These are phyloP conservation scores for Catostomus latipinnis DNA, from an alignment of 2,797 vertebrate genomes.

Conservation along the genomic window DNA sequence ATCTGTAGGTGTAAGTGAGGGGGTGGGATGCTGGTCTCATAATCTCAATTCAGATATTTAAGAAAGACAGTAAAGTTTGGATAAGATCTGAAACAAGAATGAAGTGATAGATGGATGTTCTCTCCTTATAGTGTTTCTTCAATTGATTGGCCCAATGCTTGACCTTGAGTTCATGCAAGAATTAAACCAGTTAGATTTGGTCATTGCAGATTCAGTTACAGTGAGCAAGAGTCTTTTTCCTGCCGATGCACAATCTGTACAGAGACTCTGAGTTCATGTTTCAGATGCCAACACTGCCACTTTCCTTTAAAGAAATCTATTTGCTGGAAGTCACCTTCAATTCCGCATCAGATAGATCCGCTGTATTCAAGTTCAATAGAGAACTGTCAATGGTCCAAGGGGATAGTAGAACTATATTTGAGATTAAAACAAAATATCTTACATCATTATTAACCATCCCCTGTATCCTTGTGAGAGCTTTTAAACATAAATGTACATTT, in stretches of 20 bases:
- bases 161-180: conserved; percentile 80
- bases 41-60: conserved; percentile 20
- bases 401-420: background rate
- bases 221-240: conserved; percentile 81
- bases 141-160: conserved; percentile 73
- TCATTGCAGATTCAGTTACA: conserved; percentile 82
- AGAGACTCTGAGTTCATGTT: conserved; percentile 70
- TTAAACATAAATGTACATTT: conserved; percentile 49
- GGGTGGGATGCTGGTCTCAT: background rate
- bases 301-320: conserved; percentile 52
- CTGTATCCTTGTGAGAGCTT: conserved; percentile 1
- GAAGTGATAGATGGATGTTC: conserved; percentile 71
- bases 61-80: conserved; percentile 26
- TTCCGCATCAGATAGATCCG: conserved; percentile 33
- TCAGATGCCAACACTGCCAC: conserved; percentile 62
- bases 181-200: conserved; percentile 72
- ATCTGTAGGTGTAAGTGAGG: conserved; percentile 19
- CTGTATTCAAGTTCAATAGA: conserved; percentile 1
- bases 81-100: conserved; percentile 38
- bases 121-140: conserved; percentile 56
- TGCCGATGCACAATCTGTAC: conserved; percentile 65
- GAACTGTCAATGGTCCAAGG: background rate
- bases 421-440: conserved; percentile 6
- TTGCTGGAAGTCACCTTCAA: conserved; percentile 47
- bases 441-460: background rate